A percentile compares a stretch with the other conserved stretches of the same genome.
Conservation (phyloP, 2,113 vertebrate genomes). For the Grallaria varia region DNA sequence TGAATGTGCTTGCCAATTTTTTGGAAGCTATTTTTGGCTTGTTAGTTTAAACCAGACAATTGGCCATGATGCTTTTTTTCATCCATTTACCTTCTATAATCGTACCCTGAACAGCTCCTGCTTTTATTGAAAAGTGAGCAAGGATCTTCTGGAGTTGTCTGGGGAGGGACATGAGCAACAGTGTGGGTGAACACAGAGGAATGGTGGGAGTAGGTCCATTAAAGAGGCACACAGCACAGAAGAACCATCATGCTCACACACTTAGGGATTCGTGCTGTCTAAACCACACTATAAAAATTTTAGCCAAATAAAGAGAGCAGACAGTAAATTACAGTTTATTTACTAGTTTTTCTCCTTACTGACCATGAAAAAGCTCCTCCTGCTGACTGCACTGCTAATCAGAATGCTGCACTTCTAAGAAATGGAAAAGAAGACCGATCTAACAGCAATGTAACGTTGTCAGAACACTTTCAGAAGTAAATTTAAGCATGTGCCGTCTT, state of each 20-base stretch:
- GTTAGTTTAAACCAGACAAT: not conserved
- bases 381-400: not conserved
- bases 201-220: not conserved
- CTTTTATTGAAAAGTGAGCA: not conserved
- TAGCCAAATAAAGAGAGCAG: not conserved
- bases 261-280: not conserved
- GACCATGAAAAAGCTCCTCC: not conserved
- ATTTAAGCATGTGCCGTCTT: not conserved
- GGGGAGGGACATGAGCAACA: not conserved
- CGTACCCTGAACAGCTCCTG: not conserved
- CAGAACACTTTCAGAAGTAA: not conserved
- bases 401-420: not conserved
- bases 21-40: not conserved
- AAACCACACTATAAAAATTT: not conserved
- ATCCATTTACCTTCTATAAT: not conserved
- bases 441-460: not conserved
- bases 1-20: not conserved
- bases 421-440: not conserved
- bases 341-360: not conserved
- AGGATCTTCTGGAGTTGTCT: not conserved
- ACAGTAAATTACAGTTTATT: not conserved
- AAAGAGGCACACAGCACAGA: not conserved
- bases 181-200: fast-evolving
- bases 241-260: not conserved
- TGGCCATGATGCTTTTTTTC: not conserved